A percentile compares a stretch with the other conserved stretches of the same genome.
These are phyloP conservation scores for Gasterosteus aculeatus DNA, from an alignment of 2,113 vertebrate genomes.

Conservation along the genomic window DNA sequence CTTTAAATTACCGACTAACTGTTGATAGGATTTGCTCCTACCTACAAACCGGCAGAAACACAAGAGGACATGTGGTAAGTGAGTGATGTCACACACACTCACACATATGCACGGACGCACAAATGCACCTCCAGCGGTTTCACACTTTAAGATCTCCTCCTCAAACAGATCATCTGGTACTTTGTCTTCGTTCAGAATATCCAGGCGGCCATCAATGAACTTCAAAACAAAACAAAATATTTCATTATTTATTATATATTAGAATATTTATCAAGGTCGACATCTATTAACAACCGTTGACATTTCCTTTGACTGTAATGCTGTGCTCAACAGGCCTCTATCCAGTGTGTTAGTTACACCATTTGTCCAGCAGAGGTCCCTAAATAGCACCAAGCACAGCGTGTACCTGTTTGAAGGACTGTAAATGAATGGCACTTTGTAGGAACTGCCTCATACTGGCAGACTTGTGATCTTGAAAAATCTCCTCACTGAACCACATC, in stretches of 20 bases:
- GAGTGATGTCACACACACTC: background rate
- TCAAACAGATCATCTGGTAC: conserved; percentile 89
- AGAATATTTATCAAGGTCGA: background rate
- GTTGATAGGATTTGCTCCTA: conserved; percentile 83
- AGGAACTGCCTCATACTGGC: conserved; percentile 84
- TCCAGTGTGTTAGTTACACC: background rate
- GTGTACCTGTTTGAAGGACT: conserved; percentile 90
- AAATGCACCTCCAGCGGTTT: conserved; percentile 78
- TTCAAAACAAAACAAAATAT: conserved; percentile 47
- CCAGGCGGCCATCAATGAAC: conserved; percentile 88
- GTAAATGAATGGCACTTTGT: conserved; percentile 85
- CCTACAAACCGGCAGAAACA: conserved; percentile 68
- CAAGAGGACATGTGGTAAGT: background rate
- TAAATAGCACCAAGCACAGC: background rate
- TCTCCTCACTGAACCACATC: conserved; percentile 82
- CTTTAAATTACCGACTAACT: conserved; percentile 88
- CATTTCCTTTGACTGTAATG: background rate
- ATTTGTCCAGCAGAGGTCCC: conserved; percentile 47
- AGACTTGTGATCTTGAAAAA: conserved; percentile 86
- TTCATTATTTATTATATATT: background rate
- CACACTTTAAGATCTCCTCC: conserved; percentile 83
- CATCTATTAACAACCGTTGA: background rate
- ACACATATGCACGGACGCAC: background rate
- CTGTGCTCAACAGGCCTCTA: too few relatives aligned
- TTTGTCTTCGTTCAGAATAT: conserved; percentile 83